Evolutionary conservation across 2,113 vertebrate genomes (phyloP), one percentile per base, ranked within the genome.

Genomic region (Saguinus imperator): DNA sequence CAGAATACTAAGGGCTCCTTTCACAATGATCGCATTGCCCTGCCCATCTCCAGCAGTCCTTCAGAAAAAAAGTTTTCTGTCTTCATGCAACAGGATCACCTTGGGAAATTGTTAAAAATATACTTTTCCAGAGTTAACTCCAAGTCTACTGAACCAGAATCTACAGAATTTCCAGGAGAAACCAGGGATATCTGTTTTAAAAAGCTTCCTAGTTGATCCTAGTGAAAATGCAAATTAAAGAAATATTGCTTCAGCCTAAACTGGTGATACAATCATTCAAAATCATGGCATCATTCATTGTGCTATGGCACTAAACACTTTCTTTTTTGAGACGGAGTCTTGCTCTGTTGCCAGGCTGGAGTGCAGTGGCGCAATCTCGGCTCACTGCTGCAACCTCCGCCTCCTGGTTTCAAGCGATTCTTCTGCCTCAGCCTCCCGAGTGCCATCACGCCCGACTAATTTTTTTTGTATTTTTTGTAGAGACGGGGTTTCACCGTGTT

Each of bases 211-310:
- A 76, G 14, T 32, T 94, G 43, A 77, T 43, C 35, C 32, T 35
- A 48, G 13, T 77, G 58, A 90, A 95, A 94, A 96, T 45, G n/a
- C 25, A 76, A 40, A 64, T 80, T 84, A 80, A 50, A 93, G 55
- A 93, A 76, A 87, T 11, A 68, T 12, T 55, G 35, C 27, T 79
- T 37, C 27, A 21, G 27, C 16, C 55, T 96, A 84, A 93, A 80
- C 35, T 64, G 50, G 18, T 84, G 35, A 88, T 66, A 81, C 29
- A 18, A 87, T 66, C 68, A 91, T 70, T 55, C 77, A 85, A 81
- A 94, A 81, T n/a, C 48, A 89, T 20, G 6, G 29, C 55, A 2
- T n/a, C 72, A 72, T 58, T 58, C 32, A 40, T 14, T 3, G 2
- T 61, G 4, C n/a, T 35, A 23, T 25, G 43, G 23, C 11, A 66